These are phyloP conservation scores for Poeciliopsis turneri DNA, from an alignment of 2,797 vertebrate genomes.

Conservation along the genomic window DNA sequence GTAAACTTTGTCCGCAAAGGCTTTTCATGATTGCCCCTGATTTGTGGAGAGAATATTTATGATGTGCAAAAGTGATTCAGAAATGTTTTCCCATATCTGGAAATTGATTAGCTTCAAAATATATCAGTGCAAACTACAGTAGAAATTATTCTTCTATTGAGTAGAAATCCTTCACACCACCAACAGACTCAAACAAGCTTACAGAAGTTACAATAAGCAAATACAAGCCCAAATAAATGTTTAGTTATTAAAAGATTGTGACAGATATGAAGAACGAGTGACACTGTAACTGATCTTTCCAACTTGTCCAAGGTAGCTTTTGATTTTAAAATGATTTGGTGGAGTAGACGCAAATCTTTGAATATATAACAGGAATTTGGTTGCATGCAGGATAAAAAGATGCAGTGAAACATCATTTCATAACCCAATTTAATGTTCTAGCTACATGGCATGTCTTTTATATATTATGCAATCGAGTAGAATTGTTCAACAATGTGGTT, in stretches of 20 bases:
- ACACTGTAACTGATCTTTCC: neutral
- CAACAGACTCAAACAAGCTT: neutral
- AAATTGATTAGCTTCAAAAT: slow-evolving; percentile 17
- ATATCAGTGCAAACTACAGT: neutral
- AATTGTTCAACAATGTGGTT: neutral
- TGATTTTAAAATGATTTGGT: neutral
- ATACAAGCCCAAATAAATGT: neutral
- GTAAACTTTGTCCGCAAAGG: slow-evolving; percentile 40
- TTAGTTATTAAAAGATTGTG: neutral
- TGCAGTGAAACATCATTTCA: neutral
- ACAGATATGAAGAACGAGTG: neutral
- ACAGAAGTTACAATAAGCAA: neutral
- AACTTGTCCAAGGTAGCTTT: neutral
- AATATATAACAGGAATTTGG: neutral
- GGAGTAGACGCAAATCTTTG: neutral
- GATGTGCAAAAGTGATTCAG: slow-evolving; percentile 50
- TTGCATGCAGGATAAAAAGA: neutral
- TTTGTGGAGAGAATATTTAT: slow-evolving; percentile 65
- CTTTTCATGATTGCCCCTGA: slow-evolving; percentile 57
- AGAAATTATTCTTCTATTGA: neutral
- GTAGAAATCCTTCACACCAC: neutral
- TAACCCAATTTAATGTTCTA: slow-evolving; percentile 5
- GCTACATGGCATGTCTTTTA: neutral
- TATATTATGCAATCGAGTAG: neutral
- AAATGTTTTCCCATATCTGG: slow-evolving; percentile 11